Percentiles rank a stretch among this genome's conserved stretches.
Evolutionary conservation across 2,113 vertebrate genomes (phyloP).

Genomic region (Psittacula cyanocephala): DNA sequence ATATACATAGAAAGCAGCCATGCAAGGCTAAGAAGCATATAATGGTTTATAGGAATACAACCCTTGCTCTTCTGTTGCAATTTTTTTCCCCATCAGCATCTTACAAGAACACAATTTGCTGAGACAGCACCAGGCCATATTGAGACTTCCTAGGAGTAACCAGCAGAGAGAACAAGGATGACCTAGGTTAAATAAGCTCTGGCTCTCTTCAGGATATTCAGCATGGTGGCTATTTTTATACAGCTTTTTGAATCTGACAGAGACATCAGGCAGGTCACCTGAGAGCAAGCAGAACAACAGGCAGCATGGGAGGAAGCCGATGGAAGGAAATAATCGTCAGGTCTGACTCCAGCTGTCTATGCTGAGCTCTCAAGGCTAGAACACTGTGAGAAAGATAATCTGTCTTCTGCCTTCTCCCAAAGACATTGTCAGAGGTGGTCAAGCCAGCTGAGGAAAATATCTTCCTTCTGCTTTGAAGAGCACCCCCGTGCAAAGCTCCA

Average conservation of each 20-base stretch:
- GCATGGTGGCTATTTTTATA: not conserved
- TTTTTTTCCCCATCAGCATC: accelerated
- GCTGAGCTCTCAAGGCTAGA: not conserved
- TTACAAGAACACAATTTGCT: not conserved
- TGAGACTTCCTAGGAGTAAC: not conserved
- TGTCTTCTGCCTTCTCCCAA: not conserved
- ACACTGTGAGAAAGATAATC: not conserved
- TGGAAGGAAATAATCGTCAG: not conserved
- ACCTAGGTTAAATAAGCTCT: not conserved
- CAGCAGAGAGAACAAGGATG: not conserved
- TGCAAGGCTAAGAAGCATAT: not conserved
- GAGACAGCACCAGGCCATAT: not conserved
- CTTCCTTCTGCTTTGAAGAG: not conserved
- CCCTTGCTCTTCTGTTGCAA: not conserved
- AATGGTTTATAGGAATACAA: not conserved
- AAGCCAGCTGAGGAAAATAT: not conserved
- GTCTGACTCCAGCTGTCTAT: not conserved
- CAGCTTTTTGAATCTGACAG: not conserved
- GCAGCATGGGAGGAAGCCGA: not conserved
- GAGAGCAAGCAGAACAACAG: not conserved
- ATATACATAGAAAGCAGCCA: not conserved
- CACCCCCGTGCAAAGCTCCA: not conserved
- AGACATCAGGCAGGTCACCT: not conserved
- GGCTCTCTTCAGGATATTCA: not conserved
- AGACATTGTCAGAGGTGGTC: not conserved